These are phyloP conservation scores for Hyposmocoma kahamanoa DNA, from an alignment of 1,140 invertebrate genomes.

Conservation along the genomic window DNA sequence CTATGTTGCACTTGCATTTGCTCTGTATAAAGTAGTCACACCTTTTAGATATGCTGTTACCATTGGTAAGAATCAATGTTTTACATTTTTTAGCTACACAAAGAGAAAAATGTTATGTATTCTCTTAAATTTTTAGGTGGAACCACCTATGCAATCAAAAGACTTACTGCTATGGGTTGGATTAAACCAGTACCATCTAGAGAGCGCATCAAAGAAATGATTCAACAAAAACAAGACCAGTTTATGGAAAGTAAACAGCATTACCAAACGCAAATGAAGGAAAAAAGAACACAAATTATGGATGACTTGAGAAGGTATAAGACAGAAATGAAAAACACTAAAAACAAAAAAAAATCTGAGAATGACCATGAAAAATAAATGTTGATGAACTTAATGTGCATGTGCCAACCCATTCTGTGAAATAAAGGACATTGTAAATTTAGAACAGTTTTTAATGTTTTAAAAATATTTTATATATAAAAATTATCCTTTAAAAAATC, in stretches of 20 bases:
- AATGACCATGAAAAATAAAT: constrained; percentile 7
- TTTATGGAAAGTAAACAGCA: constrained; percentile 70
- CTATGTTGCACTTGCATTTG: constrained; percentile 90
- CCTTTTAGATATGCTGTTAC: constrained; percentile 93
- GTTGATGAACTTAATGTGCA: background rate
- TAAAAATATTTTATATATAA: constrained; percentile 51
- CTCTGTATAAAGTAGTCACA: constrained; percentile 93
- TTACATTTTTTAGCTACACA: background rate
- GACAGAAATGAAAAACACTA: constrained; percentile 65
- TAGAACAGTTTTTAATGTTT: constrained; percentile 41
- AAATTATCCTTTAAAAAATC: constrained; percentile 50
- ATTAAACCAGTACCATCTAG: constrained; percentile 80
- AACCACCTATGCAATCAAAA: constrained; percentile 82
- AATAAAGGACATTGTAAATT: constrained; percentile 8
- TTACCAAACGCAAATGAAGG: constrained; percentile 54
- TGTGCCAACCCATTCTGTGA: background rate
- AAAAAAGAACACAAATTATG: constrained; percentile 64
- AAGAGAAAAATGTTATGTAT: no score
- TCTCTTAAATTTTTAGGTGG: constrained; percentile 71
- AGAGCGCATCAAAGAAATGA: constrained; percentile 76
- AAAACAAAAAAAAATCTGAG: constrained; percentile 49
- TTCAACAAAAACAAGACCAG: constrained; percentile 73
- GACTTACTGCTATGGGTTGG: constrained; percentile 78
- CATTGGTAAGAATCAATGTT: constrained; percentile 78
- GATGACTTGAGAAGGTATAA: constrained; percentile 70